Evolutionary conservation across 2,888 invertebrate genomes (phyloP), one percentile per base, ranked within the genome.

Genomic region (Amitus sp.): DNA sequence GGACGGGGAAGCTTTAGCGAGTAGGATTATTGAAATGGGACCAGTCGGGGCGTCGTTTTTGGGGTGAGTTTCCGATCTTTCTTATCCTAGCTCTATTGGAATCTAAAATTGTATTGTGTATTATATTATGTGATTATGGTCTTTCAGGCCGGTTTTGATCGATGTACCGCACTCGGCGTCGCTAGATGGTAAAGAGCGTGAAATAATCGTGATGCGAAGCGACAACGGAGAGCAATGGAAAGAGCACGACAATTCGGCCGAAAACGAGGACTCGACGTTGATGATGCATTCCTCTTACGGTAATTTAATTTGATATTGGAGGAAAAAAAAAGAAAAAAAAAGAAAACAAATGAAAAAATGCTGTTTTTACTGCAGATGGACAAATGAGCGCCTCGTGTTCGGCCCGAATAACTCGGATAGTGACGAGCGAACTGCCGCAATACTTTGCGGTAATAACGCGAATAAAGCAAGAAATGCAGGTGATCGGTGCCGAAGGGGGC

Each of bases 221-320:
- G 98, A 99, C 83, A 96, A 98, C 74, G 99, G 99, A 13, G 97
- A 98, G 82, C 95, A 93, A 23, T 99, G 99, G 99, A 92, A 95
- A 67, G 99, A 99, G 78, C 99, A 99, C 80, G 87, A 87, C 67
- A 82, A 87, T 63, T 86, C 86, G 62, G 83, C 82, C 47, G 86
- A 85, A 59, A 87, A 87, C 68, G 87, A 88, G 47, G 85, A 86
- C n/a, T n/a, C n/a, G n/a, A n/a, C n/a, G n/a, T n/a, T n/a, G n/a
- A n/a, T 80, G 1, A 84, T 87, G 75, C 87, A 86, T 45, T 91
- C 91, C 30, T 82, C 94, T 60, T 90, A 92, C 75, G 92, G 94
- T 56, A 91, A 88, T 53, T 60, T 40, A 9, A 13, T 7, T n/a
- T n/a, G n/a, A n/a, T n/a, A n/a, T n/a, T n/a, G n/a, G n/a, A n/a